Conservation (phyloP, 1,140 invertebrate genomes). For the Zaprionus capensis region DNA sequence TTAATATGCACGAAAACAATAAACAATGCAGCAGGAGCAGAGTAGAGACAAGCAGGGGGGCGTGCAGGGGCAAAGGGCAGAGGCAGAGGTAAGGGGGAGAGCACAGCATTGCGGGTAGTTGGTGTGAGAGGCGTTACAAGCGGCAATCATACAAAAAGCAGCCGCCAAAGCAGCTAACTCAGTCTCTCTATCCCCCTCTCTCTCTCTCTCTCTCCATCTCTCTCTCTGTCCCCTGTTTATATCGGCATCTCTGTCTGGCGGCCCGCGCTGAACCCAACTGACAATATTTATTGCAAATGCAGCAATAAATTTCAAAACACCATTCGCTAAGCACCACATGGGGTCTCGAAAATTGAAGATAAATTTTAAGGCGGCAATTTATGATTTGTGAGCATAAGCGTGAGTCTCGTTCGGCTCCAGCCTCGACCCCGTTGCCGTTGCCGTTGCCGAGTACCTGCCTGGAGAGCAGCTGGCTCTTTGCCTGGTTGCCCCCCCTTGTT, state of each 20-base stretch:
- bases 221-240: constrained; percentile 1
- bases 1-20: constrained; percentile 84
- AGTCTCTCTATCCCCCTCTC: constrained; percentile 5
- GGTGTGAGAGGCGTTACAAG: constrained; percentile 75
- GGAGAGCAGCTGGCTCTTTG: background rate
- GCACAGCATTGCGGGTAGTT: constrained; percentile 12
- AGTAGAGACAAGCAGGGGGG: constrained; percentile 9
- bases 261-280: constrained; percentile 59
- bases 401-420: constrained; percentile 44
- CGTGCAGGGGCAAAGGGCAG: background rate
- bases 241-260: constrained; percentile 2
- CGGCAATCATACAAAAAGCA: constrained; percentile 72
- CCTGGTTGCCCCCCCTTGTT: background rate
- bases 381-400: constrained; percentile 84
- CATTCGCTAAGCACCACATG: constrained; percentile 84
- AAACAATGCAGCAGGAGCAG: constrained; percentile 65
- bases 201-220: background rate
- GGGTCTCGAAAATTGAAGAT: constrained; percentile 84
- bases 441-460: constrained; percentile 1
- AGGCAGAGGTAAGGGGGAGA: background rate
- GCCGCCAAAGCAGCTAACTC: constrained; percentile 58
- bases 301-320: constrained; percentile 85
- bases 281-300: constrained; percentile 85
- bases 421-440: constrained; percentile 12
- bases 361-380: constrained; percentile 85